Evolutionary conservation across 2,888 invertebrate species (phyloP).

Genomic region (Beris morrisii): DNA sequence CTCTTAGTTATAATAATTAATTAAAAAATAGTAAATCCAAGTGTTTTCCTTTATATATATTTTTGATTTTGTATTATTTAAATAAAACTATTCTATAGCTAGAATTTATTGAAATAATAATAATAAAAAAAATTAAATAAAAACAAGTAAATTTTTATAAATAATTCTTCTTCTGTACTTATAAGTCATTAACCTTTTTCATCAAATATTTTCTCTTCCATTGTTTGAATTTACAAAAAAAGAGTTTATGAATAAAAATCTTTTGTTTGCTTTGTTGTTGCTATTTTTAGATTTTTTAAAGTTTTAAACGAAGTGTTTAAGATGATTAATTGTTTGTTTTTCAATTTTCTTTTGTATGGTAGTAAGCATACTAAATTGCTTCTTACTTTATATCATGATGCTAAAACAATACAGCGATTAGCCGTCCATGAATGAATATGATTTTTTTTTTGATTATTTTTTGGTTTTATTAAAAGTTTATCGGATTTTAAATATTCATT

Average conservation of each 20-base stretch:
- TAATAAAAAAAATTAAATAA: constrained; percentile 18
- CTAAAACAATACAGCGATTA: constrained; percentile 18
- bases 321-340: constrained; percentile 1
- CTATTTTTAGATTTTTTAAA: constrained; percentile 17
- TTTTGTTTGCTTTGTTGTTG: constrained; percentile 17
- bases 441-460: constrained; percentile 15
- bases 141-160: constrained; percentile 29
- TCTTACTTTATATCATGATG: not conserved
- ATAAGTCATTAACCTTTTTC: constrained; percentile 25
- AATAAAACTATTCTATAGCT: constrained; percentile 23
- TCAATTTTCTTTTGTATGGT: not conserved
- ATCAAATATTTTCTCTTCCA: constrained; percentile 12
- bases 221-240: constrained; percentile 27
- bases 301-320: constrained; percentile 23
- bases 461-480: constrained; percentile 14
- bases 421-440: constrained; percentile 14
- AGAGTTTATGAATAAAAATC: constrained; percentile 31
- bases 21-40: constrained; percentile 24
- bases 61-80: constrained; percentile 24
- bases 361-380: not conserved
- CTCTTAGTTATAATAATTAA: constrained; percentile 31
- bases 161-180: constrained; percentile 21
- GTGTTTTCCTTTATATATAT: constrained; percentile 24
- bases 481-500: constrained; percentile 24
- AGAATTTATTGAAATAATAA: not conserved